Evolutionary conservation across 2,113 vertebrate species (phyloP), one percentile per base, ranked within the genome.

Genomic region (Tichodroma muraria): DNA sequence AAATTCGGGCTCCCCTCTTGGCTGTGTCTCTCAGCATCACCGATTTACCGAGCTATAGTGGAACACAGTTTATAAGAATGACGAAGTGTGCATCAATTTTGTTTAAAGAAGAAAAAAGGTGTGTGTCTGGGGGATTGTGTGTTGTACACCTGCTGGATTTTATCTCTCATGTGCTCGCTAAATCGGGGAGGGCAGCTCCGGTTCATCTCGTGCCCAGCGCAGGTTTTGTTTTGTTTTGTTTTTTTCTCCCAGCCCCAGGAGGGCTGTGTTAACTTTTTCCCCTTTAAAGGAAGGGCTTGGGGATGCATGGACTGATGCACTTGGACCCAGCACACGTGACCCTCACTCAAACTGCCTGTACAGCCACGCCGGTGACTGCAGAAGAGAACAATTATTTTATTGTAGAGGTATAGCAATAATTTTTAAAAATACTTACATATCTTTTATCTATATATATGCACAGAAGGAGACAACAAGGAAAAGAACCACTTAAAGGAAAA

Each of bases 301-400:
- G 23, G 18, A 27, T 7, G 9, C 20, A 8, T 0, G 14, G 20
- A 27, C 21, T 69, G 45, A 21, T 70, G 31, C 33, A 45, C 13
- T 52, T 13, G 1, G 13, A 45, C 10, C 20, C 28, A 47, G 70
- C 37, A 54, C 3, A 1, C 0, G 0, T 17, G 15, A 11, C 18
- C 24, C 11, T 31, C 24, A 11, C 27, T 65, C 37, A 23, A 7
- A 53, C 10, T 56, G 33, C 30, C 28, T 18, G 6, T 13, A 21
- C 30, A 70, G 56, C 17, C 45, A 19, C 50, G 25, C 31, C 0
- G 11, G 24, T 21, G 24, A 13, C 19, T 35, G n/a, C 37, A 63
- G 50, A 52, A 47, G 3, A 44, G 10, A 59, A 31, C 4, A 4
- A 54, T 82, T 45, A 40, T 78, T 66, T 65, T 35, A 6, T 16